A percentile compares a stretch with the other conserved stretches of the same genome.
Conservation (phyloP, 2,797 vertebrate species). For the Cossypha niveicapilla region DNA sequence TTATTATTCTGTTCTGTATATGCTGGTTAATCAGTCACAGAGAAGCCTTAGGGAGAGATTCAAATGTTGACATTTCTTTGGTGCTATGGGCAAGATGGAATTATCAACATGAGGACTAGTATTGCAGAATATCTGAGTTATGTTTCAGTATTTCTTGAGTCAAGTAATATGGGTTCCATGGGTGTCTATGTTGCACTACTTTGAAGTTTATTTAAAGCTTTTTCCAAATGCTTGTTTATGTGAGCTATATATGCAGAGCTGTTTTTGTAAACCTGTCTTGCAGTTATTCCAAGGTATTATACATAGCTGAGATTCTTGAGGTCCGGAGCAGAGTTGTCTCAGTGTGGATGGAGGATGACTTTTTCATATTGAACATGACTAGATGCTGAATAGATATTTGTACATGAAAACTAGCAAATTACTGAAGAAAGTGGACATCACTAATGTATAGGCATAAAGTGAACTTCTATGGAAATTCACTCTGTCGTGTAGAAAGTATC, state of each 20-base stretch:
- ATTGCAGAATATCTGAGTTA: neutral
- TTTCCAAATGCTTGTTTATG: neutral
- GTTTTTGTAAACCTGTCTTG: neutral
- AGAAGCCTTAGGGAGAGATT: neutral
- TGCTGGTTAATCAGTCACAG: neutral
- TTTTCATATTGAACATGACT: neutral
- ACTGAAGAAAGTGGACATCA: neutral
- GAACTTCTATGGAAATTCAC: neutral
- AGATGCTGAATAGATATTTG: neutral
- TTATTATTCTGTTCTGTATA: neutral
- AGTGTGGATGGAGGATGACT: neutral
- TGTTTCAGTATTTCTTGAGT: neutral
- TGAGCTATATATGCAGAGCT: neutral
- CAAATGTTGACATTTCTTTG: neutral
- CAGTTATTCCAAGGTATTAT: neutral
- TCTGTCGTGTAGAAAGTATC: neutral
- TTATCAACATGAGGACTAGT: neutral
- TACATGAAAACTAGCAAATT: neutral
- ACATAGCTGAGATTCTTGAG: neutral
- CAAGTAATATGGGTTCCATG: neutral
- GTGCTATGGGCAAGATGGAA: neutral
- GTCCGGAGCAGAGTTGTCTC: neutral
- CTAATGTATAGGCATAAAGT: neutral
- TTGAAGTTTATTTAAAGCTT: neutral
- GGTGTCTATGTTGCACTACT: neutral